Conservation (phyloP, 2,113 vertebrate genomes). For the Xyrauchen texanus region DNA sequence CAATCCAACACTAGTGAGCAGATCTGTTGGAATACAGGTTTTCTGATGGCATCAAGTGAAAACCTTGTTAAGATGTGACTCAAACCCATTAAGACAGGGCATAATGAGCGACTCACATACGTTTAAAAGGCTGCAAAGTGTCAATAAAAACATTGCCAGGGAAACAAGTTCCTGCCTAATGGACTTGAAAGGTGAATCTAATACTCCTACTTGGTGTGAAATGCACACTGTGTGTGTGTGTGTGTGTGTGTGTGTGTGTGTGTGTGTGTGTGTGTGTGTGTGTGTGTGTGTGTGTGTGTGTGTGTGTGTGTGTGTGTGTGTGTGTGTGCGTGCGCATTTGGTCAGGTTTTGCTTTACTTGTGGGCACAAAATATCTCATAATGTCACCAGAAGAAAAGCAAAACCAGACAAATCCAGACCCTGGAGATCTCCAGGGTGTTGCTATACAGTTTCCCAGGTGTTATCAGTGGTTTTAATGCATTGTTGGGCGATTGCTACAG, state of each 20-base stretch:
- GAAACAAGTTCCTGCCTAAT: constrained; percentile 43
- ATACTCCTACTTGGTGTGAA: constrained; percentile 18
- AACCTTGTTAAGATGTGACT: too few relatives aligned
- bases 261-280: background rate
- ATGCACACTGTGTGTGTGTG: background rate
- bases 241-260: background rate
- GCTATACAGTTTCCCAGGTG: too few relatives aligned
- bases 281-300: constrained; percentile 8
- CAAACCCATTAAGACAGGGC: background rate
- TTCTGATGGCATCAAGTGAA: too few relatives aligned
- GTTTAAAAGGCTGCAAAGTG: constrained; percentile 40
- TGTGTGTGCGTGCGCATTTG: background rate
- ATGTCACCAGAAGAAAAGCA: background rate
- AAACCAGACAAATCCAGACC: background rate
- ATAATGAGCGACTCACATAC: constrained; percentile 18
- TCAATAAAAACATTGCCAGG: constrained; percentile 22
- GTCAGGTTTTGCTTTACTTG: background rate
- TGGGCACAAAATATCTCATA: background rate
- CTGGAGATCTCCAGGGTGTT: too few relatives aligned
- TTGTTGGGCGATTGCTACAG: too few relatives aligned
- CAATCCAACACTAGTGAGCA: too few relatives aligned
- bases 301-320: background rate
- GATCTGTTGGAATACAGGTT: too few relatives aligned
- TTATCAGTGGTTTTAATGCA: too few relatives aligned
- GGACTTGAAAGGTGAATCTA: constrained; percentile 32